Evolutionary conservation across 2,113 vertebrate species (phyloP).

Genomic region (Oenanthe oenanthe): DNA sequence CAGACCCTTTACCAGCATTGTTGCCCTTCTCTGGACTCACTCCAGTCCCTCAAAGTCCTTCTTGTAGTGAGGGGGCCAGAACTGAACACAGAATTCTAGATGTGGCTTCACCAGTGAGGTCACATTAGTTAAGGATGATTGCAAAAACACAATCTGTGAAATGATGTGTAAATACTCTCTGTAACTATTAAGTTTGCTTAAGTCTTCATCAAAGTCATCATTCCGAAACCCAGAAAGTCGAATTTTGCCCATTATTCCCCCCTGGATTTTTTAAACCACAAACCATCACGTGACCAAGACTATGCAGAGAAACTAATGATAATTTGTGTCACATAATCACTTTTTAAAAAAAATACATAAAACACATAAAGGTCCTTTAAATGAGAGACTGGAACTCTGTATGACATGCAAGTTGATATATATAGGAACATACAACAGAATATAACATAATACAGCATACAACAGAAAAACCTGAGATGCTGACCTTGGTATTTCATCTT

Average conservation of each 20-base stretch:
- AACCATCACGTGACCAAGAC: neutral
- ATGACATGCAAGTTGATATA: neutral
- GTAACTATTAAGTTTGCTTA: neutral
- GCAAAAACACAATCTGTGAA: neutral
- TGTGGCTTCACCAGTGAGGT: neutral
- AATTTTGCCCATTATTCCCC: neutral
- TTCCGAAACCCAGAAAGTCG: neutral
- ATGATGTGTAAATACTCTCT: neutral
- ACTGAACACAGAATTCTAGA: fast-evolving
- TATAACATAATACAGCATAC: neutral
- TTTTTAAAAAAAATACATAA: neutral
- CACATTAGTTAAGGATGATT: neutral
- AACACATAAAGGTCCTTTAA: neutral
- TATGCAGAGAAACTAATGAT: neutral
- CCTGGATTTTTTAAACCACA: neutral
- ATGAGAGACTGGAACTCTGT: neutral
- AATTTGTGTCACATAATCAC: neutral
- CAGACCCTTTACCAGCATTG: neutral
- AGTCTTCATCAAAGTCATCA: neutral
- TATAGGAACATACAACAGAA: neutral
- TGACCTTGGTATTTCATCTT: constrained; percentile 90
- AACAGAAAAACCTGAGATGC: constrained; percentile 12
- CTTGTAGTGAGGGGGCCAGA: neutral
- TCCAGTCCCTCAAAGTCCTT: neutral
- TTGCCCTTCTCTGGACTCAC: fast-evolving